Evolutionary conservation across 2,797 vertebrate species (phyloP).

Genomic region (Artibeus lituratus): DNA sequence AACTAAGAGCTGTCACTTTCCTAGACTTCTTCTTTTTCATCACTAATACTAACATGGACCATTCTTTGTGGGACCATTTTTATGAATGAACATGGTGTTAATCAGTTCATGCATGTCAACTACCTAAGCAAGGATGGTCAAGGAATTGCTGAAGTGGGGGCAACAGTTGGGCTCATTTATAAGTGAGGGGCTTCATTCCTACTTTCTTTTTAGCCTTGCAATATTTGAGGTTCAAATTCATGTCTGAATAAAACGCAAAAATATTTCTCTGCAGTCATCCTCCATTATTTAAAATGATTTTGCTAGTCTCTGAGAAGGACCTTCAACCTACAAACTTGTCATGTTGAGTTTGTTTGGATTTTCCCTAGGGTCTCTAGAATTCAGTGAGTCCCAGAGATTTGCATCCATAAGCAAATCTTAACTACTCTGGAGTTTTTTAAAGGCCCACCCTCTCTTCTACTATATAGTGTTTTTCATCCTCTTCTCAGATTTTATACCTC

Average conservation of each 20-base stretch:
- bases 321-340: not conserved
- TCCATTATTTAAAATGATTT: not conserved
- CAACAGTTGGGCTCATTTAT: not conserved
- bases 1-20: not conserved
- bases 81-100: not conserved
- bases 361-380: not conserved
- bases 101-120: not conserved
- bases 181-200: accelerated
- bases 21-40: not conserved
- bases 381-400: not conserved
- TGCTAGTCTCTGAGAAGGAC: not conserved
- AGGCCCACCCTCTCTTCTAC: not conserved
- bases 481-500: not conserved
- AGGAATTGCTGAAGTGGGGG: accelerated
- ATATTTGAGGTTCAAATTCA: not conserved
- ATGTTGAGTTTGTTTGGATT: accelerated
- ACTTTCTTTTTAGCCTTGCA: accelerated
- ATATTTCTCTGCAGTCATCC: accelerated
- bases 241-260: accelerated
- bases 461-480: too few species aligned
- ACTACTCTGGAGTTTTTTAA: not conserved
- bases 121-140: not conserved
- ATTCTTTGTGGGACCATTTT: accelerated
- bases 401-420: not conserved
- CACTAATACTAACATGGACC: not conserved